Percentiles rank a stretch among this genome's conserved stretches.
phyloP scores from a whole-genome alignment of 2,113 vertebrate genomes.

The Calyptomena viridis region DNA sequence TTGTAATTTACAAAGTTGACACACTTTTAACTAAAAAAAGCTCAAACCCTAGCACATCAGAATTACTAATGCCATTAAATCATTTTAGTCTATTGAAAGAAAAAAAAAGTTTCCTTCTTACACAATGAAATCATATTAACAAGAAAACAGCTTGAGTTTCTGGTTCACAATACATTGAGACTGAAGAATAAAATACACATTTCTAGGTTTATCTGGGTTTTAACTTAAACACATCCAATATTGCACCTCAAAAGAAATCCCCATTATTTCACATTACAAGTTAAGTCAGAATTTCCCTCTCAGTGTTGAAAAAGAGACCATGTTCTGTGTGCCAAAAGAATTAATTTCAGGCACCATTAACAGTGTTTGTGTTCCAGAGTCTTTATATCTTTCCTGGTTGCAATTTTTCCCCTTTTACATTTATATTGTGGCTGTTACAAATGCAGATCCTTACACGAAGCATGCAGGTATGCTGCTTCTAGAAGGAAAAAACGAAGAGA shows the following conservation, averaged over 20 bases:
- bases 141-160: background rate
- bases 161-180: background rate
- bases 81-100: background rate
- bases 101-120: background rate
- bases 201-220: background rate
- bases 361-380: background rate
- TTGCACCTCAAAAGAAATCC: background rate
- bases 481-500: accelerated
- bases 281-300: background rate
- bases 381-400: accelerated
- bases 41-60: background rate
- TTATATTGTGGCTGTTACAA: background rate
- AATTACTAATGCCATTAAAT: background rate
- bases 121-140: no score
- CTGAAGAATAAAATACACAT: background rate
- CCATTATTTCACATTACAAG: background rate
- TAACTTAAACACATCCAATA: background rate
- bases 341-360: background rate
- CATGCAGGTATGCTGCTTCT: accelerated
- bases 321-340: accelerated
- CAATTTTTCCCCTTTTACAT: background rate
- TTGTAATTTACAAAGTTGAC: background rate
- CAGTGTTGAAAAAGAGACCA: background rate
- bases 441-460: accelerated
- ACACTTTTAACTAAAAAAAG: background rate